Evolutionary conservation across 2,113 vertebrate genomes (phyloP), one percentile per base, ranked within the genome.

Genomic region (Panthera uncia): DNA sequence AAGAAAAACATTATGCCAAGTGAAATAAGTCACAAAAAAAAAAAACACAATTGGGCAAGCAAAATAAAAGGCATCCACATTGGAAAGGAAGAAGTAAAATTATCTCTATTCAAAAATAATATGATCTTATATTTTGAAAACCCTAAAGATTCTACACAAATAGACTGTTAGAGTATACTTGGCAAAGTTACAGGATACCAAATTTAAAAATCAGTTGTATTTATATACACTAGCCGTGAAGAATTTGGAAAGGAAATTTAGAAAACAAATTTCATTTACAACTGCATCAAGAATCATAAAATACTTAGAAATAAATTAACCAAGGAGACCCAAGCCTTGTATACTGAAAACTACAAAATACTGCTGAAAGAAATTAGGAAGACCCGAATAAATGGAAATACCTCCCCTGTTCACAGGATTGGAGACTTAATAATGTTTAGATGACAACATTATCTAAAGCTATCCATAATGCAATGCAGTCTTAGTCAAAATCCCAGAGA

Each of bases 351-450:
- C 78, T 90, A 48, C 11, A 88, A 80, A 94, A 82, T n/a, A 73
- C 71, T 65, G 55, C n/a, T 89, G 89, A 89, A 93, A 74, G 45
- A 81, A 88, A 92, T 94, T 89, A 94, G 65, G 80, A 88, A 66
- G 19, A 88, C 52, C 31, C 80, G 74, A 80, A 33, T 81, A 97
- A 74, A 21, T 88, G 29, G 50, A 36, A 74, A 63, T 85, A 73
- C 74, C 38, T 79, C 1, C 18, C 29, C 27, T 55, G 5, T 55
- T 78, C 27, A 29, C 79, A 38, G 36, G 36, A 88, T n/a, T 94
- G 36, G 18, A 71, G 16, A 93, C 38, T 76, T 73, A 82, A n/a
- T 63, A 31, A 29, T 66, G 15, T 91, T 94, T 81, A 94, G 23
- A 76, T 95, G 55, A 89, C 18, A 50, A 15, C 55, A 27, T 5